Conservation (phyloP, 35 echinoderm and acorn worm genomes). For the Apostichopus californicus region DNA sequence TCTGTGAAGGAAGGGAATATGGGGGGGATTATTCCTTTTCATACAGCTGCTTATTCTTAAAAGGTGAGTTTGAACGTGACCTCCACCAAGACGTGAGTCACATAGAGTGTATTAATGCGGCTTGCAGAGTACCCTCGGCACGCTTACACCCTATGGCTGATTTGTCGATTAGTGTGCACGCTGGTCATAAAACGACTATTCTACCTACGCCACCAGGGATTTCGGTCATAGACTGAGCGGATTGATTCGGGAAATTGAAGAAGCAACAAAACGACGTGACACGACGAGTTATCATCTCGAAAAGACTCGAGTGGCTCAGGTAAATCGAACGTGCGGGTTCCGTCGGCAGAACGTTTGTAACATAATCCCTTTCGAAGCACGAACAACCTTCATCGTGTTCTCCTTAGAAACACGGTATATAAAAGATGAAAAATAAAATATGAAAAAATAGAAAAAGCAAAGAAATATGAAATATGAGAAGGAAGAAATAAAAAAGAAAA, state of each 20-base stretch:
- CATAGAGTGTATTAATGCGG: neutral
- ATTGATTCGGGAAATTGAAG: neutral
- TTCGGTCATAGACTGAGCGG: neutral
- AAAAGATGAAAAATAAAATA: no score
- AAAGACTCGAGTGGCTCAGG: neutral
- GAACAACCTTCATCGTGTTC: no score
- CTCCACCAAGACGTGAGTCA: neutral
- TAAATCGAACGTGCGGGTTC: neutral
- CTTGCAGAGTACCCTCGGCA: neutral
- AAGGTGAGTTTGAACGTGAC: neutral
- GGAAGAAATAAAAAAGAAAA: no score
- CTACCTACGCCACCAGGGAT: constrained; percentile 1
- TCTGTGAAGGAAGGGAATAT: no score
- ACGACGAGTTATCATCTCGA: neutral
- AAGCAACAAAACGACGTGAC: neutral
- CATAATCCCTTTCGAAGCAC: neutral
- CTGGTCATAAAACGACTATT: neutral
- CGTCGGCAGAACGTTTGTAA: neutral
- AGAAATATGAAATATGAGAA: no score
- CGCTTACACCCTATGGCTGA: neutral
- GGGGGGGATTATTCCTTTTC: neutral
- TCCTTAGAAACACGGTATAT: no score
- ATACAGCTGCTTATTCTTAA: neutral
- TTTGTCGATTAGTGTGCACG: constrained; percentile 11
- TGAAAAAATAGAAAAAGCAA: no score